A percentile compares a stretch with the other conserved stretches of the same genome.
These are phyloP conservation scores for Ctenodactylus gundi DNA, from an alignment of 2,113 vertebrate species.

Conservation along the genomic window DNA sequence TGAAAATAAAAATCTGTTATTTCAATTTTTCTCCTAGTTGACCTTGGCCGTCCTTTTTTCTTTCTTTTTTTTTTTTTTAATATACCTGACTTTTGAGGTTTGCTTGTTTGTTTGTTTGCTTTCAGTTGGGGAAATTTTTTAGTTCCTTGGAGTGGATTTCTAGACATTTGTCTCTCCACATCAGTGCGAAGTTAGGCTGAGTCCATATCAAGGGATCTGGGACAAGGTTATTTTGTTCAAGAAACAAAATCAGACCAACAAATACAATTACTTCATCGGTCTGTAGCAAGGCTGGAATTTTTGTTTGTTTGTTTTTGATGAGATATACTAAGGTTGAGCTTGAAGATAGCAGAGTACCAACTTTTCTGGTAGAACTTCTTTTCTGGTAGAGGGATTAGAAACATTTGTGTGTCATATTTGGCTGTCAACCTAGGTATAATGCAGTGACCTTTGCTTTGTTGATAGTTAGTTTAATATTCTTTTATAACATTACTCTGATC, in stretches of 20 bases:
- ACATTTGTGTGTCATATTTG: not conserved
- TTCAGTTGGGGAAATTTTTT: not conserved
- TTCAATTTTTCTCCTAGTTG: not conserved
- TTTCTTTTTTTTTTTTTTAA: too few relatives aligned
- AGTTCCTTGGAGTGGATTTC: not conserved
- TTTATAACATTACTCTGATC: not conserved
- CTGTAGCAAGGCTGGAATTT: not conserved
- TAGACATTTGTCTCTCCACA: not conserved
- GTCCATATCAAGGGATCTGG: not conserved
- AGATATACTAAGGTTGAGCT: not conserved
- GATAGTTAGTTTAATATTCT: not conserved
- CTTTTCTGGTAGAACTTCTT: not conserved
- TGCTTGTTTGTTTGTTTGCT: not conserved
- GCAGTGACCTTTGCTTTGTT: not conserved
- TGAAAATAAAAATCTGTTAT: not conserved
- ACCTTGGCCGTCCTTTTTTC: not conserved
- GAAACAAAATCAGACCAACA: not conserved
- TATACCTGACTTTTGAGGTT: not conserved
- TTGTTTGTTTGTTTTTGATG: not conserved
- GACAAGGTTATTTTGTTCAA: not conserved
- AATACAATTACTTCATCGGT: not conserved
- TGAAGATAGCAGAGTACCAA: not conserved
- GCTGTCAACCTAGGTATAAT: not conserved
- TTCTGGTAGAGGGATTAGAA: not conserved
- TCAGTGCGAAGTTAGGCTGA: not conserved